A percentile compares a stretch with the other conserved stretches of the same genome.
Evolutionary conservation across 2,113 vertebrate species (phyloP).

Genomic region (Dipodomys stephensi): DNA sequence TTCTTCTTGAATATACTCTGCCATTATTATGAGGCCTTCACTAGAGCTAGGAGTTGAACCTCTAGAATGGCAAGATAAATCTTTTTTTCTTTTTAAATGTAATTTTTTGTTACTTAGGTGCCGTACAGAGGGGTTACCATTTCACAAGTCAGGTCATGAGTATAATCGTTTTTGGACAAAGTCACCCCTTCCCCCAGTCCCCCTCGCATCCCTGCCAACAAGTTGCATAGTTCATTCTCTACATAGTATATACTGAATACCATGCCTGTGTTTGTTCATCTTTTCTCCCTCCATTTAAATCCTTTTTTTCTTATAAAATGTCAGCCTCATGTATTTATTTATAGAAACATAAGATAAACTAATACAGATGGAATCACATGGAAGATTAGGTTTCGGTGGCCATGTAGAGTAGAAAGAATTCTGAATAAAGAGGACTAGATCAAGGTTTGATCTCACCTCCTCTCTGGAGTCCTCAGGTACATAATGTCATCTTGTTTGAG

Average conservation of each 20-base stretch:
- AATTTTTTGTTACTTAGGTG: too few relatives aligned
- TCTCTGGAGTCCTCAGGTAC: background rate
- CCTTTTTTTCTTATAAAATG: background rate
- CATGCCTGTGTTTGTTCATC: too few relatives aligned
- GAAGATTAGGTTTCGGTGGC: background rate
- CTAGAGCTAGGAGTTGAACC: background rate
- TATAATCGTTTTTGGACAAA: too few relatives aligned
- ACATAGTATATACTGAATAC: too few relatives aligned
- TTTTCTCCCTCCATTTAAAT: background rate
- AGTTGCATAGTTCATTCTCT: too few relatives aligned
- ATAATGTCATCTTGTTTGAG: slow-evolving; percentile 28
- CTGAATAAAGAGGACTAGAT: background rate
- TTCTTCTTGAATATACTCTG: too few relatives aligned
- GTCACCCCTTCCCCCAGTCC: too few relatives aligned
- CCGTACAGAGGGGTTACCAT: too few relatives aligned
- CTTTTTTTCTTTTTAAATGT: too few relatives aligned
- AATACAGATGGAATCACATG: background rate
- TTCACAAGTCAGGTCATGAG: too few relatives aligned
- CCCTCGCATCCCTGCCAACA: too few relatives aligned
- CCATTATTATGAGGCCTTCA: background rate
- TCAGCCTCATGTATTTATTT: background rate
- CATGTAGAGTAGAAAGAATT: background rate
- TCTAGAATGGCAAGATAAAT: background rate
- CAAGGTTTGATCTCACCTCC: background rate
- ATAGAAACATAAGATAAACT: background rate